A percentile compares a stretch with the other conserved stretches of the same genome.
phyloP scores from a whole-genome alignment of 2,888 invertebrate species.

The Candidula unifasciata region DNA sequence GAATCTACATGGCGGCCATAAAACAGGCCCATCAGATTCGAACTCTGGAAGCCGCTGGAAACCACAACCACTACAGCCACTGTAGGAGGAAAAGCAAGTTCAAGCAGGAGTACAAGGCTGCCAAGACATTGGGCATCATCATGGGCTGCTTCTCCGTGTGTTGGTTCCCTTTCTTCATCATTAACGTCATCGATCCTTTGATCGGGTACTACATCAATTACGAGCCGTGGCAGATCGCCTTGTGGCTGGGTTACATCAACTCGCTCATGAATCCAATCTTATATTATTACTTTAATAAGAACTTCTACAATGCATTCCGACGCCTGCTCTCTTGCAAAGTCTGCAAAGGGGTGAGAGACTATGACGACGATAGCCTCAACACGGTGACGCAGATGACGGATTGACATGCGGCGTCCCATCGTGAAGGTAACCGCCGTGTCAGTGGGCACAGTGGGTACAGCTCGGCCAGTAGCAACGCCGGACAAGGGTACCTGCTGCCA shows the following conservation, averaged over 20 bases:
- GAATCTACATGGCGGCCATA: conserved; percentile 72
- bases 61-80: conserved; percentile 59
- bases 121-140: conserved; percentile 74
- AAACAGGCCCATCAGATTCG: conserved; percentile 72
- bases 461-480: conserved; percentile 29
- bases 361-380: conserved; percentile 63
- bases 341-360: conserved; percentile 69
- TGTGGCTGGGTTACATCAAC: conserved; percentile 75
- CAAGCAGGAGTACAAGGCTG: conserved; percentile 74
- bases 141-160: conserved; percentile 75
- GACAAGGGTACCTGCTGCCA: conserved; percentile 34
- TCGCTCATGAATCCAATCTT: conserved; percentile 84
- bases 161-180: conserved; percentile 75
- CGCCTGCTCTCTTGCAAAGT: conserved; percentile 67
- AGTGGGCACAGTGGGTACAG: conserved; percentile 45
- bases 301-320: conserved; percentile 77
- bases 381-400: conserved; percentile 57
- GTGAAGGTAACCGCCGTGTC: conserved; percentile 46
- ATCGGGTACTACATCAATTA: conserved; percentile 71
- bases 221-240: conserved; percentile 69
- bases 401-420: conserved; percentile 59
- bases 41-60: conserved; percentile 66
- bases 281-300: conserved; percentile 82
- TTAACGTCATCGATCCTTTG: conserved; percentile 73
- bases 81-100: conserved; percentile 65